Evolutionary conservation across 2,888 invertebrate species (phyloP).

Genomic region (Monochamus alternatus): DNA sequence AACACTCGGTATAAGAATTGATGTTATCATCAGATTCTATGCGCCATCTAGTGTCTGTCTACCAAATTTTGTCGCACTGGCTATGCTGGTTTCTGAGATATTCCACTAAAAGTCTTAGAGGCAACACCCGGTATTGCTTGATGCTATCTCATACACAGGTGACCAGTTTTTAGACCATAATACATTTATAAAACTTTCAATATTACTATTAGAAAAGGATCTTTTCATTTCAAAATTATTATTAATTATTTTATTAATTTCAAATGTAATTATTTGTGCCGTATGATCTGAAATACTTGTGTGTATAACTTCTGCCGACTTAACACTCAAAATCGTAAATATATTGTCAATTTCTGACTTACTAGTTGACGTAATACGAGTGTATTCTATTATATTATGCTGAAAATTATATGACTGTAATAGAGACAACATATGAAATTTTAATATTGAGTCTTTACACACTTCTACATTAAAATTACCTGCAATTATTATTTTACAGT

Average conservation of each 20-base stretch:
- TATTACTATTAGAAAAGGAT: slow-evolving; percentile 35
- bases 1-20: no score
- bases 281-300: slow-evolving; percentile 35
- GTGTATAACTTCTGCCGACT: slow-evolving; percentile 21
- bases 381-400: slow-evolving; percentile 19
- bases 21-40: no score
- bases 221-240: slow-evolving; percentile 26
- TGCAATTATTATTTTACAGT: slow-evolving; percentile 3
- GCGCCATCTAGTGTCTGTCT: no score
- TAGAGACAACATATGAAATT: not conserved
- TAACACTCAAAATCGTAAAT: slow-evolving; percentile 9
- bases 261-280: no score
- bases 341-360: slow-evolving; percentile 17
- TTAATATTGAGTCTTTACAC: not conserved
- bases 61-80: no score
- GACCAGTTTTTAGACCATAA: slow-evolving; percentile 4
- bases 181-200: not conserved
- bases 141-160: not conserved
- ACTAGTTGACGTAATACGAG: slow-evolving; percentile 10
- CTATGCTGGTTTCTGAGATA: no score
- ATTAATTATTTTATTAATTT: slow-evolving; percentile 14
- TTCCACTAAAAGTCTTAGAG: no score
- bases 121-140: slow-evolving; percentile 21
- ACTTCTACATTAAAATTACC: slow-evolving; percentile 16
- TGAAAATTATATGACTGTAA: slow-evolving; percentile 9